Evolutionary conservation across 2,888 invertebrate genomes (phyloP).

Genomic region (Hemicrepidius hirtus): DNA sequence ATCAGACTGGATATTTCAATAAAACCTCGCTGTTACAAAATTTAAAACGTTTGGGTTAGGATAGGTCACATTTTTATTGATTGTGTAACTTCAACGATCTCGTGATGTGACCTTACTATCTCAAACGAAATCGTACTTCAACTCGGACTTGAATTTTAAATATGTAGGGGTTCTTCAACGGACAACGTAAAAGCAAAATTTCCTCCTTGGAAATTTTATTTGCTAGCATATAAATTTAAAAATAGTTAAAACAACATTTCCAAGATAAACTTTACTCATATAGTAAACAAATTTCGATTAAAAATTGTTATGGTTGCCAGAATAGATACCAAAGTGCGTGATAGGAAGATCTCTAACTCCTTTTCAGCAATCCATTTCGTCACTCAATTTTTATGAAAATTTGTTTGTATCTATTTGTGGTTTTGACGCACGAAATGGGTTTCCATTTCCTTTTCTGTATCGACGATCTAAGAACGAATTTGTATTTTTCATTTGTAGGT

Average conservation of each 20-base stretch:
- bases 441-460: constrained; percentile 15
- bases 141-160: too few relatives aligned
- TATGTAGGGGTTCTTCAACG: too few relatives aligned
- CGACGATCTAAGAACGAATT: background rate
- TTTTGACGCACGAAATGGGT: constrained; percentile 25
- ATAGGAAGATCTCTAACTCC: background rate
- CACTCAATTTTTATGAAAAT: background rate
- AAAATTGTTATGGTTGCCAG: too few relatives aligned
- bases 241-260: too few relatives aligned
- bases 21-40: too few relatives aligned
- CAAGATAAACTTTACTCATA: background rate
- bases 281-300: background rate
- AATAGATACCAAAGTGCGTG: constrained; percentile 17
- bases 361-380: constrained; percentile 3
- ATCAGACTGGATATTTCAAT: too few relatives aligned
- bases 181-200: too few relatives aligned
- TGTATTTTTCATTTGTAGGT: background rate
- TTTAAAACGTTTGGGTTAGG: background rate
- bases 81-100: background rate
- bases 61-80: background rate
- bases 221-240: too few relatives aligned
- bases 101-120: background rate
- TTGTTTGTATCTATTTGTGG: constrained; percentile 30
- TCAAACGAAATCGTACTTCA: background rate
- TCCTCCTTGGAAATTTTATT: too few relatives aligned